Conservation (phyloP, 2,797 vertebrate genomes). For the Microcaecilia unicolor region DNA sequence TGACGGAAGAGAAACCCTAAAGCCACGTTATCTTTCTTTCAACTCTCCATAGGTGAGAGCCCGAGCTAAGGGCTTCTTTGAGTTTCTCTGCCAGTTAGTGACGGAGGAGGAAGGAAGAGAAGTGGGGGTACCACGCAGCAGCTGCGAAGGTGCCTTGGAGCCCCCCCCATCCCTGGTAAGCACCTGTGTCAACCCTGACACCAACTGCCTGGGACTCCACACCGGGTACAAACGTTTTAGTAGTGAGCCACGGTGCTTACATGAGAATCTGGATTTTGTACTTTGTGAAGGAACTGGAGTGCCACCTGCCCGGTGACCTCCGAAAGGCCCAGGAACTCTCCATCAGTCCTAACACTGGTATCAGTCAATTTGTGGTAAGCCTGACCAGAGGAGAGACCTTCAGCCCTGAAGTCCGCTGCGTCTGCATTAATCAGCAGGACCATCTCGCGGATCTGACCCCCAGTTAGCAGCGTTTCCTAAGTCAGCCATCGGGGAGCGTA, state of each 20-base stretch:
- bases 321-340: constrained; percentile 65
- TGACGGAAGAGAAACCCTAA: too few relatives aligned
- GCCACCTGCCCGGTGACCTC: constrained; percentile 56
- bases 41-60: constrained; percentile 64
- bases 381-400: constrained; percentile 32
- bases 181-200: background rate
- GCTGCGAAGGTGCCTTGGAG: background rate
- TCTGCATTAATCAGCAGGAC: constrained; percentile 78
- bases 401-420: constrained; percentile 55
- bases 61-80: constrained; percentile 79
- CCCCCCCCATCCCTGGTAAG: constrained; percentile 10
- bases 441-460: constrained; percentile 64
- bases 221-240: constrained; percentile 57
- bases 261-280: constrained; percentile 74
- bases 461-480: too few relatives aligned
- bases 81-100: constrained; percentile 65
- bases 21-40: too few relatives aligned
- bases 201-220: constrained; percentile 5
- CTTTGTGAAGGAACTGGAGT: constrained; percentile 72
- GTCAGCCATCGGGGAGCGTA: too few relatives aligned
- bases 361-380: constrained; percentile 74
- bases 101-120: too few relatives aligned
- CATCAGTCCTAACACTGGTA: constrained; percentile 83
- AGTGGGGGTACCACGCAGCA: constrained; percentile 19
- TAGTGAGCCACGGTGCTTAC: constrained; percentile 87